These are phyloP conservation scores for Sycophila sp. DNA, from an alignment of 1,140 invertebrate species.

Conservation along the genomic window DNA sequence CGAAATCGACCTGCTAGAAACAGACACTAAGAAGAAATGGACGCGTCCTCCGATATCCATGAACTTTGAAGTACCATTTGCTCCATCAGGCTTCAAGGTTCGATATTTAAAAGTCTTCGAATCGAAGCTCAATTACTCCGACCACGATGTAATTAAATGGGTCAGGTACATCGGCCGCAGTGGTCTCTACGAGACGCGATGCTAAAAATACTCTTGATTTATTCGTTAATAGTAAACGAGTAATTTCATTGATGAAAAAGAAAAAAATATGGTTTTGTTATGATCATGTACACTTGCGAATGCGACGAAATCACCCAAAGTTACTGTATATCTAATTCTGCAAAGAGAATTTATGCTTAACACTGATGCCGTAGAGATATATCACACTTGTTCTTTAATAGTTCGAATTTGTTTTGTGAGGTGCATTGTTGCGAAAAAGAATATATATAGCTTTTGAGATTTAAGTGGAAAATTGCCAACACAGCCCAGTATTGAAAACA, in stretches of 20 bases:
- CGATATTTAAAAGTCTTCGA: conserved; percentile 99
- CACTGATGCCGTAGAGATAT: conserved; percentile 31
- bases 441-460: conserved; percentile 23
- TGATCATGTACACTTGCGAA: conserved; percentile 22
- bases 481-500: conserved; percentile 3
- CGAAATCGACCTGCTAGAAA: conserved; percentile 99
- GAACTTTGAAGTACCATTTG: conserved; percentile 99
- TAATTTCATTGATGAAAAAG: conserved; percentile 51
- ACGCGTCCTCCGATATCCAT: conserved; percentile 99
- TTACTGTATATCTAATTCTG: conserved; percentile 25
- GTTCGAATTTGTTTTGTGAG: neutral
- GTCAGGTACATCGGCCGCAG: conserved; percentile 99
- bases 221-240: conserved; percentile 46
- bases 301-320: conserved; percentile 8
- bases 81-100: conserved; percentile 98
- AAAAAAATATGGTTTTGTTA: conserved; percentile 38
- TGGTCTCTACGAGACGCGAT: conserved; percentile 98
- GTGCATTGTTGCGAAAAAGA: neutral
- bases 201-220: conserved; percentile 72
- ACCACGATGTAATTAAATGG: conserved; percentile 99
- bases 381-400: conserved; percentile 19
- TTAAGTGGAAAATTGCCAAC: neutral
- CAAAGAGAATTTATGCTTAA: conserved; percentile 35
- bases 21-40: conserved; percentile 99
- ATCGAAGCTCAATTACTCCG: conserved; percentile 99